Base-by-base conservation (phyloP, 2,797 vertebrate genomes). In the Hipposideros larvatus region DNA sequence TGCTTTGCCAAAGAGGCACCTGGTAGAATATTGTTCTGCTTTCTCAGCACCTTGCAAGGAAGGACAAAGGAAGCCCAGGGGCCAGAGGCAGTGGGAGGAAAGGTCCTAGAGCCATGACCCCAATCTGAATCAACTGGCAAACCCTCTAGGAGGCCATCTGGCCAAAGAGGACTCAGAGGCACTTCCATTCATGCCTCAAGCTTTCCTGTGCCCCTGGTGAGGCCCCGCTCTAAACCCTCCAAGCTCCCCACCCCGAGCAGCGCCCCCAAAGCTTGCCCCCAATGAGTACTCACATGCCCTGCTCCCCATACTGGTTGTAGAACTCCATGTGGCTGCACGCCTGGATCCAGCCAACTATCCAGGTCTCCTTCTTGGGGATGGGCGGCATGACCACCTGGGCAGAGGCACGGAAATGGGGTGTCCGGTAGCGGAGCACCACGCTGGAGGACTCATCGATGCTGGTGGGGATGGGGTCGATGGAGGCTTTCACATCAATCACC, bases 241-340 rank as follows among this genome's bases (percentile, higher is more conserved):
- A 6, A 26, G 15, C 84, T 11, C 66, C 11, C 79, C 79, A 28
- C 11, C 16, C 1, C 5, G 1, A 37, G 24, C 53, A 2, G 26
- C 21, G 2, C 68, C 26, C 46, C 37, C 28, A 0, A 1, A 31
- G 37, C 10, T 1, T 4, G 31, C 21, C 2, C 4, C 34, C 0
- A 0, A 7, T 16, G 7, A 6, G 73, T 98, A 99, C 99, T 99
- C 97, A 99, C 99, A 99, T 99, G 98, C 99, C 99, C 98, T 99
- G 99, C 31, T 99, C 99, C 86, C 99, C 99, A 1, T 99, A 99
- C 78, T 99, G 99, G 97, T 99, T 99, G 99, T 99, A 99, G 98
- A 99, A 99, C 98, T 99, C 99, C 99, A 99, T 99, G 98, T 99
- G 99, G 98, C 99, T 99, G 97, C 99, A 99, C 0, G 99, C 99